Percentiles rank a stretch among this genome's conserved stretches.
Conservation (phyloP, 2,113 vertebrate genomes). For the Erinaceus europaeus region DNA sequence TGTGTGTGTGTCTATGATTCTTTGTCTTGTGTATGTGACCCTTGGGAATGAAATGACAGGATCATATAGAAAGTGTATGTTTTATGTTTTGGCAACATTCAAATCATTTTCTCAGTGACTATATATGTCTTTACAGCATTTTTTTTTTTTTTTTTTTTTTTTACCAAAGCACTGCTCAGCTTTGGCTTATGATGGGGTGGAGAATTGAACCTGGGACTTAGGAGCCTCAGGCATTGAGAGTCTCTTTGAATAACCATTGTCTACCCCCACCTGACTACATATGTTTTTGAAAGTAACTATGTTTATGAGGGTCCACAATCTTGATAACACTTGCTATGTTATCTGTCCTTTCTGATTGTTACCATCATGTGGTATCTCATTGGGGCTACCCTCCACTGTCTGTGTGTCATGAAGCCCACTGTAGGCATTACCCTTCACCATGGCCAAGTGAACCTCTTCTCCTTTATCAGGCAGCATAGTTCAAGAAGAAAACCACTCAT, state of each 20-base stretch:
- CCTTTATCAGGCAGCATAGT: neutral
- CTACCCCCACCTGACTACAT: no score
- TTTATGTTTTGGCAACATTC: neutral
- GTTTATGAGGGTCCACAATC: neutral
- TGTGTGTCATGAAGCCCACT: neutral
- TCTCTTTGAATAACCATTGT: no score
- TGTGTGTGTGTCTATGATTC: neutral
- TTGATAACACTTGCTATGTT: neutral
- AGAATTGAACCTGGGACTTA: no score
- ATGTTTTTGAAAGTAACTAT: neutral
- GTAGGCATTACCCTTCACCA: neutral
- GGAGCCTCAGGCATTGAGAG: no score
- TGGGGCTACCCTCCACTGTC: no score
- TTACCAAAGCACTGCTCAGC: no score
- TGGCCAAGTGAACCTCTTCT: neutral
- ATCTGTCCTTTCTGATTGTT: neutral
- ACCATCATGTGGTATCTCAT: neutral
- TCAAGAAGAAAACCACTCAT: conserved; percentile 25
- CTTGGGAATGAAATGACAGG: neutral
- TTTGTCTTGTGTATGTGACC: neutral
- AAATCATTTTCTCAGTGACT: neutral
- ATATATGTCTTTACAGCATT: no score
- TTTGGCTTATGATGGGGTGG: no score
- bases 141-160: no score
- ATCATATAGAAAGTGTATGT: neutral